Evolutionary conservation across 2,113 vertebrate species (phyloP).

Genomic region (Ochotona curzoniae): DNA sequence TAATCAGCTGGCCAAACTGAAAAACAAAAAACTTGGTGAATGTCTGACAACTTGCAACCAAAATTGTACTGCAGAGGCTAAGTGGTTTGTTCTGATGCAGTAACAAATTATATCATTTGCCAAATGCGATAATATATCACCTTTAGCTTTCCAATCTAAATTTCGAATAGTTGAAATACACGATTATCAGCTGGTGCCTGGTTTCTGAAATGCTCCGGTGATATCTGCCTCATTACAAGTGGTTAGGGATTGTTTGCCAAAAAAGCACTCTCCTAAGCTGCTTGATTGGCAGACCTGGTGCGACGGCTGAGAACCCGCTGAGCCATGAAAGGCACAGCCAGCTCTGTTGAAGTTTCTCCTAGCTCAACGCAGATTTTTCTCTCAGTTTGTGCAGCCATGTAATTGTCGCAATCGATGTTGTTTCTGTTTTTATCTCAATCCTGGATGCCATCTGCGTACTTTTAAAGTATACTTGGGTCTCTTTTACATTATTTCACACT

Average conservation of each 20-base stretch:
- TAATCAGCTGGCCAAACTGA: conserved; percentile 43
- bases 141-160: conserved; percentile 72
- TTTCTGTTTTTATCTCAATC: conserved; percentile 17
- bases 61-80: conserved; percentile 69
- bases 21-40: conserved; percentile 1
- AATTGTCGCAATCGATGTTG: not conserved
- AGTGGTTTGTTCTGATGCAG: conserved; percentile 71
- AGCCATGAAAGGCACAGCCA: not conserved
- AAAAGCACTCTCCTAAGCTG: conserved; percentile 37
- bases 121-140: conserved; percentile 74
- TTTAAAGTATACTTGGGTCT: conserved; percentile 28
- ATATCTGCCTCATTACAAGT: conserved; percentile 60
- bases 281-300: conserved; percentile 57
- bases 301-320: conserved; percentile 29
- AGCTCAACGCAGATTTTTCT: not conserved
- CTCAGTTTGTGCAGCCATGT: not conserved
- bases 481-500: not conserved
- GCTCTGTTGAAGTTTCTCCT: conserved; percentile 8
- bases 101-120: conserved; percentile 76
- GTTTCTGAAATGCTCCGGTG: conserved; percentile 32
- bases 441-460: not conserved
- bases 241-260: conserved; percentile 35
- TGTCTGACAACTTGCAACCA: conserved; percentile 68
- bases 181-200: conserved; percentile 71
- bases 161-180: conserved; percentile 61